Base-by-base conservation (phyloP, 2,888 invertebrate genomes). In the Invenusta paracnida region DNA sequence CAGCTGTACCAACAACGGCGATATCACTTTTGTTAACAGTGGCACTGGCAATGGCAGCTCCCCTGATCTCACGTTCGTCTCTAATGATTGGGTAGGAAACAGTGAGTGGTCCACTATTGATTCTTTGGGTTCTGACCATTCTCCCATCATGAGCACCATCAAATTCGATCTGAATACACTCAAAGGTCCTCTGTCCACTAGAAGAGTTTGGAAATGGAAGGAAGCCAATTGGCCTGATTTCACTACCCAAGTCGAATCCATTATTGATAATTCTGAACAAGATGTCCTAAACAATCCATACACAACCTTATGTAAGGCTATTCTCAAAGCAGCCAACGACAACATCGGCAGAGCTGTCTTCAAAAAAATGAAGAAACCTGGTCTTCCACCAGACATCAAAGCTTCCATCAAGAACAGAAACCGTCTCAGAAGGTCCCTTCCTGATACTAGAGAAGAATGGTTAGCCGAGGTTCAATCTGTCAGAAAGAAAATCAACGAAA, bases 31-130 rank as follows among this genome's bases (percentile, higher is more conserved):
- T 23, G 25, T 73, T 23, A 73, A 73, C 25, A 73, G 73, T 73
- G 73, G 73, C 23, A 73, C 73, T 73, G 73, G 73, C 73, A 73
- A 73, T 23, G 73, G 25, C 73, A 73, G 73, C 73, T 73, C 73
- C 73, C 73, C 2, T 73, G 73, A 73, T 73, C 73, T 73, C 73
- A 73, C 27, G 5, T 73, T 73, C 25, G 73, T 73, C 73, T 73
- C 73, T 2, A 73, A 73, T 23, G 73, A 73, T 73, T 73, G 73
- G 73, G 27, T 73, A 23, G 5, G 27, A 13, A 73, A 23, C 2
- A 73, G 2, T 73, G 25, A 73, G 5, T 73, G 73, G 11, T n/a
- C 27, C 11, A 73, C 73, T 73, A n/a, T 73, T 73, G 73, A 73
- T 23, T 73, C 73, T 5, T 23, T 73, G 25, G 73, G 73, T 23